Percentiles rank a stretch among this genome's conserved stretches.
These are phyloP conservation scores for Drosophila bipectinata DNA, from an alignment of 1,140 invertebrate species.

Conservation along the genomic window DNA sequence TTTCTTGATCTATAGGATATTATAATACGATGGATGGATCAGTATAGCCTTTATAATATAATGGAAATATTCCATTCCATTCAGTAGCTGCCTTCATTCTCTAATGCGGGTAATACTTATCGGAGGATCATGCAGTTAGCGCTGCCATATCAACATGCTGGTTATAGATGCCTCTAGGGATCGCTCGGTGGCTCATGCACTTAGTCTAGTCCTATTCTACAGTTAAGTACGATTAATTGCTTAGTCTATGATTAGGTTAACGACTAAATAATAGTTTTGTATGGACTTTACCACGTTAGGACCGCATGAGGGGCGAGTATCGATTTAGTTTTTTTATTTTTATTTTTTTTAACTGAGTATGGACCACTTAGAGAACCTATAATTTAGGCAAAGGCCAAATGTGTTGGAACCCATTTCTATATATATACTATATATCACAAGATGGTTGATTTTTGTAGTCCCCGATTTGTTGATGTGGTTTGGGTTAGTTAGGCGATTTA, in stretches of 20 bases:
- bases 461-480: slow-evolving; percentile 35
- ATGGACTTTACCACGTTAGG: slow-evolving; percentile 57
- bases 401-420: slow-evolving; percentile 39
- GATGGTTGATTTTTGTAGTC: slow-evolving; percentile 52
- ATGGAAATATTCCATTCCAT: slow-evolving; percentile 13
- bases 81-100: slow-evolving; percentile 28
- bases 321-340: slow-evolving; percentile 34
- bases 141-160: slow-evolving; percentile 20
- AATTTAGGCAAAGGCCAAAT: slow-evolving; percentile 31
- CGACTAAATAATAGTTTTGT: slow-evolving; percentile 33
- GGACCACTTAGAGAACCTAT: slow-evolving; percentile 49
- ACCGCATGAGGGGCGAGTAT: slow-evolving; percentile 49
- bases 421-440: slow-evolving; percentile 65
- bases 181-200: slow-evolving; percentile 23
- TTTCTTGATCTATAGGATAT: slow-evolving; percentile 58
- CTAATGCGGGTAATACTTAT: slow-evolving; percentile 32
- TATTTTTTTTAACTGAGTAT: slow-evolving; percentile 24
- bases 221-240: slow-evolving; percentile 24
- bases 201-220: slow-evolving; percentile 19
- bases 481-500: slow-evolving; percentile 63
- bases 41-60: slow-evolving; percentile 11
- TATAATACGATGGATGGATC: slow-evolving; percentile 32
- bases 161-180: slow-evolving; percentile 11
- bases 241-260: slow-evolving; percentile 47
- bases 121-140: slow-evolving; percentile 40